Base-by-base conservation (phyloP, 2,888 invertebrate genomes). In the Gymnoscelis rufifasciata region DNA sequence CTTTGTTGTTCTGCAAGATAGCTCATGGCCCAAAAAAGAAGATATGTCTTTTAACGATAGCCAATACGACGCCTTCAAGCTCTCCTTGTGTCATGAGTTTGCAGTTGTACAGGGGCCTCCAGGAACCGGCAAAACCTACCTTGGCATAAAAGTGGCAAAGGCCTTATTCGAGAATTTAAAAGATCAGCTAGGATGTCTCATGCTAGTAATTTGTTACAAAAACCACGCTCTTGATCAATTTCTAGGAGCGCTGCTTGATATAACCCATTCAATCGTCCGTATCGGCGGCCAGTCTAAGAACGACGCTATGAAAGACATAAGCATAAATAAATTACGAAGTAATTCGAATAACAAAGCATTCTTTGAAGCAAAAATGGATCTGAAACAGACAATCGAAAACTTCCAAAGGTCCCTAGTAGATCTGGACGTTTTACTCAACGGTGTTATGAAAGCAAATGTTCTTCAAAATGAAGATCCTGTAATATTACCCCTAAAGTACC, bases 181-280 rank as follows among this genome's bases (percentile, higher is more conserved):
- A 7, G 3, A 47, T 4, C 10, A 28, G 0, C 29, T 47, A 2
- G 48, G 60, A 1, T 77, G 76, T 39, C 90, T 92, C 1, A 91
- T 95, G 62, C 82, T 96, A 12, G 88, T 96, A 1, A 91, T 96
- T 11, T 94, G 95, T 65, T 95, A 92, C 66, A 96, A 95, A 1
- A 96, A 96, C 73, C 95, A 95, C 63, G 95, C 95, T 0, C 74
- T 96, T 5, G 96, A 96, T 76, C 95, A 95, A 68, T 95, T 96
- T 76, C 77, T 96, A 27, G 92, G 94, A 66, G 93, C 92, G 19
- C 79, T 94, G 37, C 61, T 91, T 1, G 62, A 71, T n/a, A 71
- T 90, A 6, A 93, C 92, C 0, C 42, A 78, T 0, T 84, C 89
- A 6, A 88, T 95, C 42, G 87, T 92, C 0, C 90, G 95, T 24